Evolutionary conservation across 2,113 vertebrate species (phyloP).

Genomic region (Notarius lentiginosus): DNA sequence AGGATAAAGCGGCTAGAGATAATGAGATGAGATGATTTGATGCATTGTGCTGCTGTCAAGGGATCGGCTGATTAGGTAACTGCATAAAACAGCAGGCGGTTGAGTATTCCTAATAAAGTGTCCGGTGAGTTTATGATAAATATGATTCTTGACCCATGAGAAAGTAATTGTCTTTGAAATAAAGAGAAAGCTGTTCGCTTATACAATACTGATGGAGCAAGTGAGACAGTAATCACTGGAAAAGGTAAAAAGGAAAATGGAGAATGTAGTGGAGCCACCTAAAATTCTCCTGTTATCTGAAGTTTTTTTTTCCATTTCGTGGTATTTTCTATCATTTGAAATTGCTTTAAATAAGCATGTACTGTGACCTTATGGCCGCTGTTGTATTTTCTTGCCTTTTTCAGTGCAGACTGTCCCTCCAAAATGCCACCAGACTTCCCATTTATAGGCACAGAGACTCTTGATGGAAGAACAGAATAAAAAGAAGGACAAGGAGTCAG

Average conservation of each 20-base stretch:
- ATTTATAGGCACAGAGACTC: constrained; percentile 60
- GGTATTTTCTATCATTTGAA: constrained; percentile 51
- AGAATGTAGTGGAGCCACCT: constrained; percentile 21
- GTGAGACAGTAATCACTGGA: neutral
- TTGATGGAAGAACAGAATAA: constrained; percentile 44
- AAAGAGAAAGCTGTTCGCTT: neutral
- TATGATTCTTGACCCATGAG: neutral
- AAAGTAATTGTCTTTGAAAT: neutral
- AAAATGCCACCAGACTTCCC: constrained; percentile 58
- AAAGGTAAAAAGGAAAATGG: neutral
- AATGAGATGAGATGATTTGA: no score
- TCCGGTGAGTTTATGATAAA: no score
- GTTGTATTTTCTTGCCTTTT: constrained; percentile 51
- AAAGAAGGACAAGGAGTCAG: constrained; percentile 36
- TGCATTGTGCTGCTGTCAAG: no score
- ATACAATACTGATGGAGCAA: neutral
- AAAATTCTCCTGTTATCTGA: constrained; percentile 41
- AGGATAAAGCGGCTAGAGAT: no score
- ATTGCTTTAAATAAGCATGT: constrained; percentile 51
- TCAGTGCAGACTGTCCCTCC: constrained; percentile 36
- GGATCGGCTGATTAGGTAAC: no score
- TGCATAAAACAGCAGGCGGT: no score
- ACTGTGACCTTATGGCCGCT: constrained; percentile 9
- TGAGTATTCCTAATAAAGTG: no score
- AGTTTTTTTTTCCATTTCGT: constrained; percentile 57